A percentile compares a stretch with the other conserved stretches of the same genome.
These are phyloP conservation scores for Brevimyrus niger DNA, from an alignment of 2,113 vertebrate species.

Conservation along the genomic window DNA sequence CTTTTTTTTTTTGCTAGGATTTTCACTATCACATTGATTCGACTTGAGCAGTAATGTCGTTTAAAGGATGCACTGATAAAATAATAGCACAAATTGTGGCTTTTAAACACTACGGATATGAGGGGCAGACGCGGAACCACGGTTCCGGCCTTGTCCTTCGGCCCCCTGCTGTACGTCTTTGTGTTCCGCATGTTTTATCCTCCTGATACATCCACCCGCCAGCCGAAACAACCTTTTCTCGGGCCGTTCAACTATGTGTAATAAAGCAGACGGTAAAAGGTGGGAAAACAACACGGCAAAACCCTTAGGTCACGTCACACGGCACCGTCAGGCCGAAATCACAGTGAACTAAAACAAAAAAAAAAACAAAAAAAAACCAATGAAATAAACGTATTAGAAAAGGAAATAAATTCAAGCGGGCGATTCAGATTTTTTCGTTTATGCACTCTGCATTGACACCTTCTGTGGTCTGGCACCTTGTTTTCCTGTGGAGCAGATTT, in stretches of 20 bases:
- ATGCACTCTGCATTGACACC: background rate
- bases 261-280: constrained; percentile 14
- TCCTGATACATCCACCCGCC: background rate
- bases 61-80: background rate
- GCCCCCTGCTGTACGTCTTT: background rate
- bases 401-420: background rate
- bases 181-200: background rate
- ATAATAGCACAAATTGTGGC: background rate
- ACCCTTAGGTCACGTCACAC: background rate
- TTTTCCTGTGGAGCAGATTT: background rate
- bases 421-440: background rate
- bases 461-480: background rate
- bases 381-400: background rate
- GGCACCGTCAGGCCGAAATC: background rate
- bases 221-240: background rate
- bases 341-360: background rate
- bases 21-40: background rate
- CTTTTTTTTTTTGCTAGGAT: background rate
- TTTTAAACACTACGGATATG: background rate
- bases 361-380: background rate
- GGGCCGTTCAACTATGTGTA: background rate
- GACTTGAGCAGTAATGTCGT: background rate
- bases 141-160: background rate
- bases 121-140: background rate
- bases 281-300: background rate